phyloP scores from a whole-genome alignment of 1,140 invertebrate genomes.

The Drosophila teissieri region DNA sequence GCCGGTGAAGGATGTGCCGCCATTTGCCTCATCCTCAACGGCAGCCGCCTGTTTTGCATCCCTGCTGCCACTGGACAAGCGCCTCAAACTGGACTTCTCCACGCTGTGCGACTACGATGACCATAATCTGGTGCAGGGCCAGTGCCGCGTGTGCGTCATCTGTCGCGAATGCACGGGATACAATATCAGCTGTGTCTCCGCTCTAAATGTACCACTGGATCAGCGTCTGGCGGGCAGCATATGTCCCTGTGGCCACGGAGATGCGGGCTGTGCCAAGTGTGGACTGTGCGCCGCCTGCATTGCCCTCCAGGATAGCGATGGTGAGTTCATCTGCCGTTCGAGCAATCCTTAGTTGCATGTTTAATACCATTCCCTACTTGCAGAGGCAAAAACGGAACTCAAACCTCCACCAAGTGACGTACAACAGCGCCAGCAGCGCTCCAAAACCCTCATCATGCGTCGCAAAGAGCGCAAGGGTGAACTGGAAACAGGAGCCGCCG shows the following conservation, averaged over 20 bases:
- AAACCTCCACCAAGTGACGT: slow-evolving; percentile 64
- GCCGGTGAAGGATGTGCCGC: slow-evolving; percentile 86
- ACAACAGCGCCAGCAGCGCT: slow-evolving; percentile 78
- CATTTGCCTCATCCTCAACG: slow-evolving; percentile 67
- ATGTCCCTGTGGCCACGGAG: slow-evolving; percentile 97
- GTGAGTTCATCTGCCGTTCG: slow-evolving; percentile 16
- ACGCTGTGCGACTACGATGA: slow-evolving; percentile 83
- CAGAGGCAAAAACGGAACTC: slow-evolving; percentile 60
- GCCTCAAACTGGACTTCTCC: slow-evolving; percentile 77
- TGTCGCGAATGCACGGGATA: slow-evolving; percentile 98
- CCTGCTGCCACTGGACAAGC: slow-evolving; percentile 54
- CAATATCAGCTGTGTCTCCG: slow-evolving; percentile 92
- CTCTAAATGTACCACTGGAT: slow-evolving; percentile 87
- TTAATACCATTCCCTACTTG: neutral
- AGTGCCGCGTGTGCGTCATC: slow-evolving; percentile 88
- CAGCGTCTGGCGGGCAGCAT: slow-evolving; percentile 94
- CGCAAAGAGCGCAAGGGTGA: slow-evolving; percentile 79
- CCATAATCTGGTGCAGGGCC: slow-evolving; percentile 79
- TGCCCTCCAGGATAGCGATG: slow-evolving; percentile 75
- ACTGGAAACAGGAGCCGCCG: slow-evolving; percentile 67
- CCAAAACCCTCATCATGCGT: slow-evolving; percentile 79
- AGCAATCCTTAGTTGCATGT: no score
- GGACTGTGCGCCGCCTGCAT: slow-evolving; percentile 94
- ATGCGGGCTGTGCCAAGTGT: slow-evolving; percentile 96
- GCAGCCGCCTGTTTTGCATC: slow-evolving; percentile 52